Evolutionary conservation across 2,797 vertebrate species (phyloP), one percentile per base, ranked within the genome.

Genomic region (Eupleurogrammus muticus): DNA sequence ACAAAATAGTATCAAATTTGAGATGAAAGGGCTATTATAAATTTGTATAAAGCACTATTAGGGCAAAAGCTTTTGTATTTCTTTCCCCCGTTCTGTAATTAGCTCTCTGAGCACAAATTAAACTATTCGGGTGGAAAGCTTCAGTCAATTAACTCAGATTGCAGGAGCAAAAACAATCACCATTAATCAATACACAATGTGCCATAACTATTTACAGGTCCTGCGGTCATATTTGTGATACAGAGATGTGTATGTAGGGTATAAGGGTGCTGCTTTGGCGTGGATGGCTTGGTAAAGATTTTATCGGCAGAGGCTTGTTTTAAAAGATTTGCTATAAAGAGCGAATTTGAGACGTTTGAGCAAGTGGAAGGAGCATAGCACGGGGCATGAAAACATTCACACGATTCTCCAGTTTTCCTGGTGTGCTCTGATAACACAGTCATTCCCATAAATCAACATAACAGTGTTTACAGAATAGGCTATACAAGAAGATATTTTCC

Each of bases 101-200:
- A 81, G 46, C 51, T 80, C 34, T 66, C 63, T 71, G 23, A 66
- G 53, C 44, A 62, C 65, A 78, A 85, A 81, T 84, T 21, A 85
- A 75, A 73, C 53, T 36, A 46, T 77, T 73, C 60, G 69, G 23
- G 38, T 59, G 36, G 66, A 87, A 84, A 77, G 48, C 59, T 69
- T 38, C 57, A 59, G 59, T 81, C 67, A 75, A 74, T 89, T 85
- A 84, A 66, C 52, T 67, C 16, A 0, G 40, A 70, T 35, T 55
- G 55, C 73, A 70, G 53, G 38, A 67, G 73, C 1, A 5, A 69
- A 84, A 89, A 72, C 64, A 64, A 52, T 60, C 66, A 76, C 75
- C 74, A 83, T 81, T 86, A 68, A 76, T 83, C 47, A 79, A 64
- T 58, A 36, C 62, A 46, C 64, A 83, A 59, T 61, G 60, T 73